Base-by-base conservation (phyloP, 2,888 invertebrate species). In the Watsonalla cultraria region DNA sequence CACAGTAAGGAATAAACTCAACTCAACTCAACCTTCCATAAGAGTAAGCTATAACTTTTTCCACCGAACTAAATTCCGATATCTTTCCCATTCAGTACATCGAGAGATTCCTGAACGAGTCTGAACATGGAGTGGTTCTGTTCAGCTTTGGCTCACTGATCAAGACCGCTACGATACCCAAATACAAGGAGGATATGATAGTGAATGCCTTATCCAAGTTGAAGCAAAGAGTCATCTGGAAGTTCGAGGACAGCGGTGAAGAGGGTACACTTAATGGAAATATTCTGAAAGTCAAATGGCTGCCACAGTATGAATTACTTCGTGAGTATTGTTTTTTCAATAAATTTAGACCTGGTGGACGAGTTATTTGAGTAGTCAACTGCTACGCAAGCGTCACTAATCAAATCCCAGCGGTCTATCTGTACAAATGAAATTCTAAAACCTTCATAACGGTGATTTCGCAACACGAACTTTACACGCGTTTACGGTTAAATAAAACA, bases 141-240 rank as follows among this genome's bases (percentile, higher is more conserved):
- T 94, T 96, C 70, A 96, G 94, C 71, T 93, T 96, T 82, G 96
- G 96, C 0, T 96, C 96, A 0, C 93, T 95, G 84, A 92, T 96
- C 65, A 94, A 93, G 70, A 92, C 93, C 0, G 91, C 94, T 0
- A 92, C 93, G 0, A 92, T 96, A 62, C 93, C 94, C 0, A 82
- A 89, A 55, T 89, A 93, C 15, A 94, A 93, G 62, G 85, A 94
- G 52, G 77, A 90, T 5, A 91, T 90, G 11, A 93, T 97, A 51
- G 60, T 95, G 6, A 91, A 90, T 6, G 94, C 93, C 0, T 92
- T 96, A 45, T 84, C 91, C 0, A 90, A 91, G 55, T 78, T 96
- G 50, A 93, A 94, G 34, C 92, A 95, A 68, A 91, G 93, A 51
- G 93, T 96, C 8, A 90, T 96, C 14, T 96, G 96, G 96, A 96